Percentiles rank a stretch among this genome's conserved stretches.
These are phyloP conservation scores for Epinephelus coioides DNA, from an alignment of 2,797 vertebrate genomes.

Conservation along the genomic window DNA sequence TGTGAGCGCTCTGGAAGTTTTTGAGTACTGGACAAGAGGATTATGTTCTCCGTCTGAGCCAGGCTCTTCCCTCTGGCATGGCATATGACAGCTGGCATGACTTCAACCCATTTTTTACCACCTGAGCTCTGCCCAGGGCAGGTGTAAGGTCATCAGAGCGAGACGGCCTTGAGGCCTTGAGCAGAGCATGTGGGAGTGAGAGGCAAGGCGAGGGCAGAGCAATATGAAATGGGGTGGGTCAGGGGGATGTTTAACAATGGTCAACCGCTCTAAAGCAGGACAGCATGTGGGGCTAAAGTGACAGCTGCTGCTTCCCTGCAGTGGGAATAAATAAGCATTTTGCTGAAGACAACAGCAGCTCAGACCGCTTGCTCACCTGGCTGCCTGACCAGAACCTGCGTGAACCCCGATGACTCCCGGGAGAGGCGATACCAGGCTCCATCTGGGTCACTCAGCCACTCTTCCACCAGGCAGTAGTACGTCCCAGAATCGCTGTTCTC, in stretches of 20 bases:
- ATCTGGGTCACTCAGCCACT: slow-evolving; percentile 96
- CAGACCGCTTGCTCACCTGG: slow-evolving; percentile 87
- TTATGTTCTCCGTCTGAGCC: slow-evolving; percentile 26
- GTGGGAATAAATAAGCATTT: slow-evolving; percentile 35
- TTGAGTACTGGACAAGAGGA: slow-evolving; percentile 41
- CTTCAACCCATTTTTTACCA: slow-evolving; percentile 49
- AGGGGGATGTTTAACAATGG: slow-evolving; percentile 9
- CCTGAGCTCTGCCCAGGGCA: slow-evolving; percentile 62
- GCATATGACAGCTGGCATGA: slow-evolving; percentile 46
- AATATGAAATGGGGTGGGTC: neutral
- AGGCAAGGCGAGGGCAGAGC: neutral
- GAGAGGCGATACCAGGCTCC: slow-evolving; percentile 95
- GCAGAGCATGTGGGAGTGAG: slow-evolving; percentile 16
- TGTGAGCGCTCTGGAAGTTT: slow-evolving; percentile 34
- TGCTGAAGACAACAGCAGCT: slow-evolving; percentile 24
- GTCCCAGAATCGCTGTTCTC: slow-evolving; percentile 94
- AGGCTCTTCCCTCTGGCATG: slow-evolving; percentile 24
- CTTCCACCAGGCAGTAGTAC: slow-evolving; percentile 98
- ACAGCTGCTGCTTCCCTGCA: slow-evolving; percentile 38
- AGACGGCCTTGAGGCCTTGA: slow-evolving; percentile 33
- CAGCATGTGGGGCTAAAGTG: slow-evolving; percentile 22
- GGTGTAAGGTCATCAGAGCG: slow-evolving; percentile 61
- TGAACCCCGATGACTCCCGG: slow-evolving; percentile 92
- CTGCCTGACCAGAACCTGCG: slow-evolving; percentile 90
- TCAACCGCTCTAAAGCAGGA: slow-evolving; percentile 37